Conservation (phyloP, 2,888 invertebrate species). For the Biston stratarius region DNA sequence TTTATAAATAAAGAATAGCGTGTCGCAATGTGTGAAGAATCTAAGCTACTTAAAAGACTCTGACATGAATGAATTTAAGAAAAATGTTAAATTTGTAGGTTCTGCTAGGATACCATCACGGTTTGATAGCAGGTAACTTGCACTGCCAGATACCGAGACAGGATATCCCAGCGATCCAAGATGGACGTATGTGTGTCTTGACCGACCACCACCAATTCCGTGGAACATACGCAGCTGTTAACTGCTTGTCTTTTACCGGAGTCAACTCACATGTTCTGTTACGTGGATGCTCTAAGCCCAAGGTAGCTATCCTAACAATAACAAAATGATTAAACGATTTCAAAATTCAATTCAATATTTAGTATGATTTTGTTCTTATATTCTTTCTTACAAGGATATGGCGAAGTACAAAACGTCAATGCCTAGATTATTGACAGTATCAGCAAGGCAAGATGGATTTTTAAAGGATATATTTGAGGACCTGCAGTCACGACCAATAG, state of each 20-base stretch:
- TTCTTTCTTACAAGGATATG: constrained; percentile 54
- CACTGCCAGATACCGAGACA: constrained; percentile 87
- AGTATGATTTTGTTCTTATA: not conserved
- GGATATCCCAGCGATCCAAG: constrained; percentile 79
- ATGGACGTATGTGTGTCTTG: constrained; percentile 85
- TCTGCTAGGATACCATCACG: constrained; percentile 88
- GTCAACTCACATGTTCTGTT: constrained; percentile 68
- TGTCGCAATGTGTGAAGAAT: no score
- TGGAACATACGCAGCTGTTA: constrained; percentile 76
- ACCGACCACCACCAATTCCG: constrained; percentile 84
- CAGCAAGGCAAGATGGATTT: constrained; percentile 63
- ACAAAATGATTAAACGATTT: not conserved
- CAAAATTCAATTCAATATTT: not conserved
- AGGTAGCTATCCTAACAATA: no score
- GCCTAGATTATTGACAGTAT: constrained; percentile 66
- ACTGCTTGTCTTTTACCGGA: constrained; percentile 68
- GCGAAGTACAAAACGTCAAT: constrained; percentile 61
- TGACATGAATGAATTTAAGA: not conserved
- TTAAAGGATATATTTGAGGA: constrained; percentile 59
- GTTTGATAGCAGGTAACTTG: constrained; percentile 90
- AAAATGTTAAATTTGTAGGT: constrained; percentile 53
- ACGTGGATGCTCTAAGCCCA: constrained; percentile 65
- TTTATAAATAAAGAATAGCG: no score
- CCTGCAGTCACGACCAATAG: constrained; percentile 65
- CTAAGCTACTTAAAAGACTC: not conserved